phyloP scores from a whole-genome alignment of 2,797 vertebrate species.

The Aldrovandia affinis region DNA sequence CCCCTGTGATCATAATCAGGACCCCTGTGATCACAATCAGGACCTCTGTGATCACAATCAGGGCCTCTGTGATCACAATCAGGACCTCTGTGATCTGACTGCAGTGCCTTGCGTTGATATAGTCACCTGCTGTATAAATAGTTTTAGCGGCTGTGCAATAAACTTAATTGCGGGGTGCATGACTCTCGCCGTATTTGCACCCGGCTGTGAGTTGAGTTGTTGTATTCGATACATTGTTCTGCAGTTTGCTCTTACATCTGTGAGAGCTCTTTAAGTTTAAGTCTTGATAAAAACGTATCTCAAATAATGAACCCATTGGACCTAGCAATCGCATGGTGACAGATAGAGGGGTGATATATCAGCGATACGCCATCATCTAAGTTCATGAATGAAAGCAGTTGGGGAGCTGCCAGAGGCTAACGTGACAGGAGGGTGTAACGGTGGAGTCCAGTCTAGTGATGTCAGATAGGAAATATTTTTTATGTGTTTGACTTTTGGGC shows the following conservation, averaged over 20 bases:
- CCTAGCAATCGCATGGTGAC: background rate
- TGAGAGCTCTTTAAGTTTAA: background rate
- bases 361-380: background rate
- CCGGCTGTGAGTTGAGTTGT: background rate
- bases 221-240: background rate
- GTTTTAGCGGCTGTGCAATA: background rate
- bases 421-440: background rate
- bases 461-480: conserved; percentile 13
- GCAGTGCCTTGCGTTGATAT: background rate
- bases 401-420: background rate
- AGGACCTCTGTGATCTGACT: background rate
- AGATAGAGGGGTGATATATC: background rate
- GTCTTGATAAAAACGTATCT: background rate
- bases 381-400: background rate
- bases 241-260: background rate
- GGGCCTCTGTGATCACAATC: background rate
- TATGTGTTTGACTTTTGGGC: conserved; percentile 29
- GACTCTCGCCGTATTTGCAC: background rate
- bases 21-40: no score
- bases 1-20: no score
- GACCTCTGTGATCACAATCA: background rate
- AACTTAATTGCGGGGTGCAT: background rate
- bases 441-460: background rate
- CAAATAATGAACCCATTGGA: background rate
- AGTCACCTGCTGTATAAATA: background rate